A percentile compares a stretch with the other conserved stretches of the same genome.
Conservation (phyloP, 2,888 invertebrate genomes). For the Ptychoptera albimana region DNA sequence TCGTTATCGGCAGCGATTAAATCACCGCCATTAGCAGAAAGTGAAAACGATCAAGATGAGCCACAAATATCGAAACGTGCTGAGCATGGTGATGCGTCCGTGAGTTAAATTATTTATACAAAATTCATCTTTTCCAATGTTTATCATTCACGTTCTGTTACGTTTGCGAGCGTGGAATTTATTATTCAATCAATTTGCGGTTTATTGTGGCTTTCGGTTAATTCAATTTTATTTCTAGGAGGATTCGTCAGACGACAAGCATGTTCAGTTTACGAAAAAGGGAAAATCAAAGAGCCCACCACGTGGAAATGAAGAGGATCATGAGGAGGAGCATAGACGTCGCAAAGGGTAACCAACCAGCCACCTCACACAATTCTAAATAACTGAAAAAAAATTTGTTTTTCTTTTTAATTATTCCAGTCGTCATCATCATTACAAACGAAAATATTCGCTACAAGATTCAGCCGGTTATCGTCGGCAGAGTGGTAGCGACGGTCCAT, state of each 20-base stretch:
- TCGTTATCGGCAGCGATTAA: slow-evolving; percentile 4
- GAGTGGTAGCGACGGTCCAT: slow-evolving; percentile 15
- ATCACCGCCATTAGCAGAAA: slow-evolving; percentile 16
- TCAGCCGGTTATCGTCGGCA: slow-evolving; percentile 34
- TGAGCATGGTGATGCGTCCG: slow-evolving; percentile 23
- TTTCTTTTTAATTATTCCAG: slow-evolving; percentile 20
- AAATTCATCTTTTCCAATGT: not conserved
- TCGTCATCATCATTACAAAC: slow-evolving; percentile 47
- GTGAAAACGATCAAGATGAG: slow-evolving; percentile 20
- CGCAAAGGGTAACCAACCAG: slow-evolving; percentile 28
- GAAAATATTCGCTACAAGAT: slow-evolving; percentile 67
- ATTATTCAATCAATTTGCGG: not conserved
- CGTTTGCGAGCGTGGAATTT: slow-evolving; percentile 1
- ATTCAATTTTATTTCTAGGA: slow-evolving; percentile 14
- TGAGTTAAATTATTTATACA: not conserved
- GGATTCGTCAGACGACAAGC: slow-evolving; percentile 29
- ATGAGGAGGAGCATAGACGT: slow-evolving; percentile 29
- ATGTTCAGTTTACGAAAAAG: slow-evolving; percentile 34
- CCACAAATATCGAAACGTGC: slow-evolving; percentile 31
- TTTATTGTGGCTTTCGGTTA: not conserved
- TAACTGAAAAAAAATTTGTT: no score
- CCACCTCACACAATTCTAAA: not conserved
- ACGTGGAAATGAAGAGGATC: slow-evolving; percentile 20
- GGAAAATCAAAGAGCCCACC: slow-evolving; percentile 24
- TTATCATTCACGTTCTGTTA: slow-evolving; percentile 20